Evolutionary conservation across 37 sponge, comb jelly and placozoan species (phyloP), one percentile per base, ranked within the genome.

Genomic region (Agelas oroides): DNA sequence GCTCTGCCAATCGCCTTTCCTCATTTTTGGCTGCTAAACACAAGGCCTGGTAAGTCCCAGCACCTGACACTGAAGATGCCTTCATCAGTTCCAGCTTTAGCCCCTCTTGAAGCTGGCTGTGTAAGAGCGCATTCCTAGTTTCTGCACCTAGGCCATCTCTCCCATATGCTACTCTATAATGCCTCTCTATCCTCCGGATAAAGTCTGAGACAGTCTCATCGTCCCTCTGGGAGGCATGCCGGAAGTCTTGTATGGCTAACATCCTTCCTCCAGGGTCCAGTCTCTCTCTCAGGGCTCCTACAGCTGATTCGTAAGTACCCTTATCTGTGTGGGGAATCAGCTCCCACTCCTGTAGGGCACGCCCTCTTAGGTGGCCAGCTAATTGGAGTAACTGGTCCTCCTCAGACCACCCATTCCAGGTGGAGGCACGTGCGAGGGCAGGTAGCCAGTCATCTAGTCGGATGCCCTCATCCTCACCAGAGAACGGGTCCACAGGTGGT

Each of bases 321-420:
- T 27, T 28, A 5, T 79, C 66, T 12, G 1, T n/a, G 1, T 27
- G 66, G 20, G 56, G 32, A 35, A 83, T 39, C 53, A 89, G 66
- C 25, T 69, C 78, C 89, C 89, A 89, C 57, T 89, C 84, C 16
- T 90, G 91, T 17, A 84, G 73, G 61, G 91, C 76, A 21, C 73
- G 36, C 15, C 85, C 80, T 37, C 55, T 71, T 59, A 84, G 72
- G 65, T 90, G 90, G 12, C 90, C 90, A 30, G 85, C 90, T 61
- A 90, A 63, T 66, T 90, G 90, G 0, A 84, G 61, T 17, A 90
- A 38, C 52, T 71, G 67, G 37, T 90, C 90, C 53, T 77, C 79
- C 21, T 52, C 69, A 19, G 79, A 68, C 85, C 90, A 90, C 28
- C 52, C 67, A 53, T 90, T 78, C 85, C 89, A 88, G 19, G 30